phyloP scores from a whole-genome alignment of 2,797 vertebrate genomes.

The Rhabdophis nuchalis region DNA sequence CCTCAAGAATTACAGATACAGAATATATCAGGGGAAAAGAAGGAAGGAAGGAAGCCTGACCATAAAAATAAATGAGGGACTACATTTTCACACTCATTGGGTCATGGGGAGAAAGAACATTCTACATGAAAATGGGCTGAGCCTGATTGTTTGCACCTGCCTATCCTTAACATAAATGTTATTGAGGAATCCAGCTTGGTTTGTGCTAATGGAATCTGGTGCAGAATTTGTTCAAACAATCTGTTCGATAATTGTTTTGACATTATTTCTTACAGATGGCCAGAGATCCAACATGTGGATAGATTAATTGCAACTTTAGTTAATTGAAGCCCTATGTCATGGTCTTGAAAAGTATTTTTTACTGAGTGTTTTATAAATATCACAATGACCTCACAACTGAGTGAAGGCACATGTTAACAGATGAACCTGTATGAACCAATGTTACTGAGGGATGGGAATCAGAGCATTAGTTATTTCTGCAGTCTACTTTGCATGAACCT shows the following conservation, averaged over 20 bases:
- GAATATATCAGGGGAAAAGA: neutral
- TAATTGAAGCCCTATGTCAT: neutral
- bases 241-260: neutral
- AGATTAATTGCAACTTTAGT: neutral
- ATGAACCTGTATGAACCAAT: neutral
- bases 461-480: neutral
- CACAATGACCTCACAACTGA: neutral
- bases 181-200: neutral
- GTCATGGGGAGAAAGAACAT: conserved; percentile 23
- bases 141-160: neutral
- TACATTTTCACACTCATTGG: conserved; percentile 1
- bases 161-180: neutral
- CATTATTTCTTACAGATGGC: neutral
- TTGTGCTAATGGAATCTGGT: neutral
- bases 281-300: neutral
- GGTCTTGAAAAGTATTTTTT: neutral
- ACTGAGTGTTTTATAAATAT: neutral
- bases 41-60: neutral
- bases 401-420: neutral
- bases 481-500: neutral
- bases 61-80: neutral
- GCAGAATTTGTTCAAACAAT: neutral
- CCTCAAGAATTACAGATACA: neutral
- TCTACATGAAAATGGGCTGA: neutral
- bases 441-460: neutral